Percentiles rank a stretch among this genome's conserved stretches.
phyloP scores from a whole-genome alignment of 1,140 invertebrate genomes.

The Drosophila santomea region DNA sequence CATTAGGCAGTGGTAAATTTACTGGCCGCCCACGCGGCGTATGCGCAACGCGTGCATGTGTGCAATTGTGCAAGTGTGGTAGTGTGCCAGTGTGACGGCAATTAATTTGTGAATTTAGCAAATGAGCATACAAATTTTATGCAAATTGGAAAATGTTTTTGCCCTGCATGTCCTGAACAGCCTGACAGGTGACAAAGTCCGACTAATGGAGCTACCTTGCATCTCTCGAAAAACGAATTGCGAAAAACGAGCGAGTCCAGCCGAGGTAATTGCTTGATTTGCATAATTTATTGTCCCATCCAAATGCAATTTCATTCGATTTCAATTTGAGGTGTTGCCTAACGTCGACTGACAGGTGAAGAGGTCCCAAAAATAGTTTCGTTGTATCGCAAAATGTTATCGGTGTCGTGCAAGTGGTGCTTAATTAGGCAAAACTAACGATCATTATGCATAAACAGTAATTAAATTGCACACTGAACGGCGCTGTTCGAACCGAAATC shows the following conservation, averaged over 20 bases:
- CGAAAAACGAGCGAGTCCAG: conserved; percentile 30
- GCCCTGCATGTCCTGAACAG: conserved; percentile 10
- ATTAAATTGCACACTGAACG: conserved; percentile 54
- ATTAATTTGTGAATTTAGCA: conserved; percentile 79
- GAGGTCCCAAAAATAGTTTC: conserved; percentile 28
- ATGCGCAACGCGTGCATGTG: conserved; percentile 29
- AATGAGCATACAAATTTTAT: conserved; percentile 76
- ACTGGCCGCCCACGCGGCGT: conserved; percentile 18
- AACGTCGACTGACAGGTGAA: conserved; percentile 18
- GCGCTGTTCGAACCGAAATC: conserved; percentile 24
- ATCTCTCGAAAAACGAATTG: neutral
- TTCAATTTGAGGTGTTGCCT: conserved; percentile 71
- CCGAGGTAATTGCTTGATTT: conserved; percentile 75
- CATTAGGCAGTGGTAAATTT: conserved; percentile 63
- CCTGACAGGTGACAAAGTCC: conserved; percentile 71
- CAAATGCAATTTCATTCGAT: conserved; percentile 72
- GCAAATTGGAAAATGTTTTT: conserved; percentile 70
- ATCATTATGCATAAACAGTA: conserved; percentile 70
- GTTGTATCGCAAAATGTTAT: conserved; percentile 43
- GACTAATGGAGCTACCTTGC: conserved; percentile 34
- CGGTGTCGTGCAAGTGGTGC: conserved; percentile 33
- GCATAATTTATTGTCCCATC: conserved; percentile 73
- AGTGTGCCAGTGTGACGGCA: conserved; percentile 47
- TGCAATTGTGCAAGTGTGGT: conserved; percentile 24
- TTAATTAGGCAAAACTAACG: conserved; percentile 74